These are phyloP conservation scores for Eupleurogrammus muticus DNA, from an alignment of 2,797 vertebrate genomes.

Conservation along the genomic window DNA sequence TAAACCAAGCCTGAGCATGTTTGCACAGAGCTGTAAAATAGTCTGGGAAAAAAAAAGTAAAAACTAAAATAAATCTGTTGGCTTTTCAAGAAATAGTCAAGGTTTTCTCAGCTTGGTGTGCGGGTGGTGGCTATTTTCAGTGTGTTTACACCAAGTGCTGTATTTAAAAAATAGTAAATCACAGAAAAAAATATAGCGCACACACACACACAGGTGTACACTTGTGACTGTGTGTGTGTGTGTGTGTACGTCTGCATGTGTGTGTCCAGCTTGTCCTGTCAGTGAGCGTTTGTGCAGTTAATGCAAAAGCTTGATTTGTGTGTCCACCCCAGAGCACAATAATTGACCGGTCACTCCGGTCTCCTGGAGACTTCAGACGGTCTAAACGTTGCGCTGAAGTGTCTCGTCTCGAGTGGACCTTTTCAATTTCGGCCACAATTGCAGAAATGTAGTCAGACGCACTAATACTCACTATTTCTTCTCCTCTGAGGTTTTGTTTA, in stretches of 20 bases:
- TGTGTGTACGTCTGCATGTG: slow-evolving; percentile 1
- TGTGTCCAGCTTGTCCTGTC: slow-evolving; percentile 13
- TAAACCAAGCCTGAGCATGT: no score
- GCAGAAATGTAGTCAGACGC: slow-evolving; percentile 70
- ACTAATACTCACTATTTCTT: slow-evolving; percentile 61
- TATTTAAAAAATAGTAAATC: slow-evolving; percentile 7
- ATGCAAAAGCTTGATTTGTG: slow-evolving; percentile 54
- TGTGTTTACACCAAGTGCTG: not conserved
- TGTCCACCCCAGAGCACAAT: slow-evolving; percentile 46
- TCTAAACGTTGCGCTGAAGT: slow-evolving; percentile 64
- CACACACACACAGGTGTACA: not conserved
- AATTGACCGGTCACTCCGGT: slow-evolving; percentile 66
- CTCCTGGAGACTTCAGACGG: slow-evolving; percentile 58
- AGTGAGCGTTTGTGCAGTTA: slow-evolving; percentile 39
- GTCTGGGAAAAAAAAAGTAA: no score
- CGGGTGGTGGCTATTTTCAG: not conserved
- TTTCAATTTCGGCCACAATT: slow-evolving; percentile 59
- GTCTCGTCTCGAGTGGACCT: slow-evolving; percentile 63
- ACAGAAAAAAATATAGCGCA: no score
- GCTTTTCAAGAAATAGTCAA: not conserved
- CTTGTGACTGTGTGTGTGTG: not conserved
- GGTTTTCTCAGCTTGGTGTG: not conserved
- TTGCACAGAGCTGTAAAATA: not conserved
- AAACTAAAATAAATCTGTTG: not conserved
- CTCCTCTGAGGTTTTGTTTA: slow-evolving; percentile 55